Conservation (phyloP, 2,797 vertebrate genomes). For the Peromyscus eremicus region DNA sequence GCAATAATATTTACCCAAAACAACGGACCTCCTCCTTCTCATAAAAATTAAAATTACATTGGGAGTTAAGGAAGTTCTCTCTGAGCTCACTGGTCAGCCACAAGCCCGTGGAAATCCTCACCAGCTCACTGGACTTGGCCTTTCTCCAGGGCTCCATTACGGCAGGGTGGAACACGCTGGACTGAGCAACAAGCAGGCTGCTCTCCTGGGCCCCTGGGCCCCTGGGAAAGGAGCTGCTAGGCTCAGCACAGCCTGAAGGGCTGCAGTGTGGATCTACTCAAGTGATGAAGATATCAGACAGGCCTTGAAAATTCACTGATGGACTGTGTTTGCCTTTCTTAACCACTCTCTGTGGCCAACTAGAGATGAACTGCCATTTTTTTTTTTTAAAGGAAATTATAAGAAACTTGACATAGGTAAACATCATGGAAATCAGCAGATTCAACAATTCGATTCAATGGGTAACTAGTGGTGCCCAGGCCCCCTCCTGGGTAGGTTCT, state of each 20-base stretch:
- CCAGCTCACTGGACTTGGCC: not conserved
- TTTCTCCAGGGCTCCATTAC: not conserved
- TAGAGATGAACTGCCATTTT: not conserved
- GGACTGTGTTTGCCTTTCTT: not conserved
- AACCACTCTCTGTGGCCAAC: not conserved
- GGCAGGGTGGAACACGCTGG: not conserved
- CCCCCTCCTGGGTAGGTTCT: not conserved
- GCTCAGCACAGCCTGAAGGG: no score
- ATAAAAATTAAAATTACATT: conserved; percentile 25
- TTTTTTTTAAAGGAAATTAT: conserved; percentile 22
- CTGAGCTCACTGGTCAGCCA: not conserved
- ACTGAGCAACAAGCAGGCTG: not conserved
- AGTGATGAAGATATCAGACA: not conserved
- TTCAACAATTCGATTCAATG: not conserved
- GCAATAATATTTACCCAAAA: conserved; percentile 59
- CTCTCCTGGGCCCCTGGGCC: not conserved
- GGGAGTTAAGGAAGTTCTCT: not conserved
- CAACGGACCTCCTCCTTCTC: conserved; percentile 25
- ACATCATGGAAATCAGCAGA: not conserved
- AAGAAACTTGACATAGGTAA: not conserved
- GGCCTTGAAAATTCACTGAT: not conserved
- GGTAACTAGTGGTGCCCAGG: not conserved
- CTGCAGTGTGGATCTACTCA: not conserved
- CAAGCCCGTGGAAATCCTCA: not conserved
- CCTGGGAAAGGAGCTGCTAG: not conserved